phyloP scores from a whole-genome alignment of 1,140 invertebrate species.

The Eufriesea mexicana region DNA sequence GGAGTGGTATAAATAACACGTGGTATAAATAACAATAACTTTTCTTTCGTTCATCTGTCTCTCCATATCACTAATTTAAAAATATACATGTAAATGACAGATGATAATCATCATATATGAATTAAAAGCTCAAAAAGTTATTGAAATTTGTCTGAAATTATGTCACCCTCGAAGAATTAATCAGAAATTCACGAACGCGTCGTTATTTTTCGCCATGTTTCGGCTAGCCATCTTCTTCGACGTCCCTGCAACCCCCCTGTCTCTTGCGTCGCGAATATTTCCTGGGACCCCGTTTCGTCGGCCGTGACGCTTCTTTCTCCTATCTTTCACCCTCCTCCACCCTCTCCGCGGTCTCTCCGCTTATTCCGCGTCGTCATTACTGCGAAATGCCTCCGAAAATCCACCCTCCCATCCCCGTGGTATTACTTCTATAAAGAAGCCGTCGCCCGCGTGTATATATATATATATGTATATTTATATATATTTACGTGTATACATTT shows the following conservation, averaged over 20 bases:
- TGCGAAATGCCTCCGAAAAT: conserved; percentile 64
- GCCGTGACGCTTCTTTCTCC: conserved; percentile 10
- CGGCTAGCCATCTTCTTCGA: too few species aligned
- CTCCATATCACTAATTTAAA: too few species aligned
- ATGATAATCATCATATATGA: too few species aligned
- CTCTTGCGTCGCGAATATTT: conserved; percentile 51
- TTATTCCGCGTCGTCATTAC: conserved; percentile 67
- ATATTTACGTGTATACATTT: neutral
- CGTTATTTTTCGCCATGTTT: conserved; percentile 7
- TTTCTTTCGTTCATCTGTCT: too few species aligned
- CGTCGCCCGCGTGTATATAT: conserved; percentile 35
- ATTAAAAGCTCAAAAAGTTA: too few species aligned
- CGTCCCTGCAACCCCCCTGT: neutral
- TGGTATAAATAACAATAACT: too few species aligned
- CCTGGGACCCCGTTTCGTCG: conserved; percentile 37
- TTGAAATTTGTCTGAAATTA: too few species aligned
- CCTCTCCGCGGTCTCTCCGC: conserved; percentile 18
- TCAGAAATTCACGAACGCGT: conserved; percentile 11
- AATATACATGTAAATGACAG: too few species aligned
- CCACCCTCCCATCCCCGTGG: conserved; percentile 28
- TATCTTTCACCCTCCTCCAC: conserved; percentile 43
- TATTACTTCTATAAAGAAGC: conserved; percentile 69
- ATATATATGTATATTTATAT: neutral
- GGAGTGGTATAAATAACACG: too few species aligned
- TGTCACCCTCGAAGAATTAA: neutral